Percentiles rank a stretch among this genome's conserved stretches.
These are phyloP conservation scores for Tetragnatha versicolor DNA, from an alignment of 1,140 invertebrate species.

Conservation along the genomic window DNA sequence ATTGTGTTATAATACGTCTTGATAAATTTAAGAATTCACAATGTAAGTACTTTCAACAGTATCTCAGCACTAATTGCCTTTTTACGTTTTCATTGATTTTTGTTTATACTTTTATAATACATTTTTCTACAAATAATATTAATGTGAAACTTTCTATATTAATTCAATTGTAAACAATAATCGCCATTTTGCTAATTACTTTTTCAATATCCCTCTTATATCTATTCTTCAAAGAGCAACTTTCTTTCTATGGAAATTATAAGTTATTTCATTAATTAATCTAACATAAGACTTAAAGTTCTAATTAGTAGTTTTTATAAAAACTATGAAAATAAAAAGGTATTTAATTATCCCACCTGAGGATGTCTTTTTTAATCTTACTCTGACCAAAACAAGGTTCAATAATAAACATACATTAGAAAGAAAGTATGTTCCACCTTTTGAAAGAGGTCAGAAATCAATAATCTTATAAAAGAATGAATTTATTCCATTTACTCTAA, in stretches of 20 bases:
- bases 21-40: too few species aligned
- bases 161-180: slow-evolving; percentile 37
- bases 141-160: slow-evolving; percentile 8
- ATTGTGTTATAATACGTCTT: too few species aligned
- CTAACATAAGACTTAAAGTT: slow-evolving; percentile 26
- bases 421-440: slow-evolving; percentile 5
- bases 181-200: slow-evolving; percentile 40
- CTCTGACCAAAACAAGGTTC: slow-evolving; percentile 1
- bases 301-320: slow-evolving; percentile 35
- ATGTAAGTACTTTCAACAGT: too few species aligned
- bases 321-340: slow-evolving; percentile 9
- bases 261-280: slow-evolving; percentile 45
- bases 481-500: background rate
- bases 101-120: too few species aligned
- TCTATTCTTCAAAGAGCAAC: slow-evolving; percentile 17
- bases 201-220: background rate
- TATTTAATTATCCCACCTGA: slow-evolving; percentile 43
- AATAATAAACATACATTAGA: slow-evolving; percentile 12
- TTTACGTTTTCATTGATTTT: too few species aligned
- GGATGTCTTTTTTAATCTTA: background rate
- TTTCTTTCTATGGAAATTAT: slow-evolving; percentile 6
- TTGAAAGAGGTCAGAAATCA: background rate
- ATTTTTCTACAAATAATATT: too few species aligned
- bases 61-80: too few species aligned
- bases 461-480: slow-evolving; percentile 8